Base-by-base conservation (phyloP, 2,113 vertebrate genomes). In the Pachyramphus minor region DNA sequence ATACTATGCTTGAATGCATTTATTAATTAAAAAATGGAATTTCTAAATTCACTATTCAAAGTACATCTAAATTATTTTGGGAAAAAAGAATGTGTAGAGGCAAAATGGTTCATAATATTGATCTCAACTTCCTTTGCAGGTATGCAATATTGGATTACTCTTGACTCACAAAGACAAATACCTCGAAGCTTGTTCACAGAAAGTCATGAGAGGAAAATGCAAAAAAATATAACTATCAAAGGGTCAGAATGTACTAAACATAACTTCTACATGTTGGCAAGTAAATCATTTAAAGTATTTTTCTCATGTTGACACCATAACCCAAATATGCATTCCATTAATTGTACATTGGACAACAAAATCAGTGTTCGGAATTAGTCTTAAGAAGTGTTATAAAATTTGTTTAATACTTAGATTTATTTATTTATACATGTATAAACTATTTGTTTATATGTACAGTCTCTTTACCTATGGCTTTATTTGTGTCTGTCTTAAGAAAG, bases 211-310 rank as follows among this genome's bases (percentile, higher is more conserved):
- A 97, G 98, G 76, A 98, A 93, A 92, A 93, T 98, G 85, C 98
- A 98, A 94, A 98, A 96, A 94, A 97, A 98, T 67, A 96, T 98
- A 90, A 97, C 83, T 55, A 39, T 98, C 69, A 94, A 50, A 83
- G 95, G 91, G 47, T 97, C 97, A 62, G 86, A 97, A 82, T 98
- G 98, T 96, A 95, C 96, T 53, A 97, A 96, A 81, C 97, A 98
- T 79, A 97, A 97, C 97, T 98, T 98, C 97, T 98, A 98, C 98
- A 98, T 98, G 98, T 98, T 98, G 98, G 98, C 98, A 98, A 98
- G 98, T 98, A 98, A 98, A 98, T 98, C 96, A 95, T 98, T 90
- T 97, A 81, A 96, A 94, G 53, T 84, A 80, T 95, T 95, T 89
- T 91, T 89, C 82, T 84, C 45, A 47, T 58, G 78, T 37, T 58